Conservation (phyloP, 2,113 vertebrate genomes). For the Paramormyrops kingsleyae region DNA sequence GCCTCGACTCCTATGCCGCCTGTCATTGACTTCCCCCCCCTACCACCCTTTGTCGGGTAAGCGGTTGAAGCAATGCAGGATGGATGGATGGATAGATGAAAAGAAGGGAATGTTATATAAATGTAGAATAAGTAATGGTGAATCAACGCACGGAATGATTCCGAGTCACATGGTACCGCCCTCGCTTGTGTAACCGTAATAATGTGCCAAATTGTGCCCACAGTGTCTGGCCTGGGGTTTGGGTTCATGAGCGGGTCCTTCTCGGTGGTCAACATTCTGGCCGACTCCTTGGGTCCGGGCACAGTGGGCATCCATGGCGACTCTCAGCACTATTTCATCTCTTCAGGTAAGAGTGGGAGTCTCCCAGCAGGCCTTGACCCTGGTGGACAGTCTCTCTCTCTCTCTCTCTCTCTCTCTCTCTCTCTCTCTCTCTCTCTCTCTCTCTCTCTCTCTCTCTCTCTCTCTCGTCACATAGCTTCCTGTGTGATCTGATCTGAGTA, state of each 20-base stretch:
- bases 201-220: neutral
- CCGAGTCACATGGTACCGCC: neutral
- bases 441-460: neutral
- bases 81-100: neutral
- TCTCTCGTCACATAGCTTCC: neutral
- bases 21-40: neutral
- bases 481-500: neutral
- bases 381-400: neutral
- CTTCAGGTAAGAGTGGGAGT: constrained; percentile 62
- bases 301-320: constrained; percentile 77
- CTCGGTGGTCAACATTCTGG: constrained; percentile 77
- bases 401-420: neutral
- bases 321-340: constrained; percentile 76
- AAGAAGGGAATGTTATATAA: neutral
- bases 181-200: neutral
- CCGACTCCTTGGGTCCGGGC: constrained; percentile 72
- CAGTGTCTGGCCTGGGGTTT: constrained; percentile 77
- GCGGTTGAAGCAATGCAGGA: neutral
- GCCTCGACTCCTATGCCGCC: neutral
- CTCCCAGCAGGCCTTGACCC: neutral
- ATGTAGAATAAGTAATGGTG: neutral
- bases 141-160: neutral
- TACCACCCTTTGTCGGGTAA: neutral
- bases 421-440: neutral
- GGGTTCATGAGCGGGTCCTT: constrained; percentile 82